Conservation (phyloP, 2,797 vertebrate genomes). For the Propithecus perrieri region DNA sequence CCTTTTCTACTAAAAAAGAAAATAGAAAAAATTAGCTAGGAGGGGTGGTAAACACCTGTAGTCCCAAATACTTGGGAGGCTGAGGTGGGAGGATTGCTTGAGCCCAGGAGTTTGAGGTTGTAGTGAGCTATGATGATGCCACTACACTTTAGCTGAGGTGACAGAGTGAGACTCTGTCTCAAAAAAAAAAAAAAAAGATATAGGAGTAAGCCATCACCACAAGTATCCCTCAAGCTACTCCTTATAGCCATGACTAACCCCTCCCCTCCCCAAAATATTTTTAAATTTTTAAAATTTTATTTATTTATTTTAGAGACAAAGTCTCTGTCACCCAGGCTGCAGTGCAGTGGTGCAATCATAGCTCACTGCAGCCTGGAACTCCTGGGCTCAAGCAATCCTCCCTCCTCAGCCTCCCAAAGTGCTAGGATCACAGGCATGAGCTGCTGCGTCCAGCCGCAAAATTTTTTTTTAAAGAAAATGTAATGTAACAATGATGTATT, state of each 20-base stretch:
- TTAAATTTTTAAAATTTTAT: neutral
- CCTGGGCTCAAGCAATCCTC: neutral
- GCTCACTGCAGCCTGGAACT: no score
- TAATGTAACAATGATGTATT: neutral
- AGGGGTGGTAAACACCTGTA: no score
- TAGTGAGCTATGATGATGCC: no score
- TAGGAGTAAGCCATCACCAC: neutral
- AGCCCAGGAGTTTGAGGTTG: no score
- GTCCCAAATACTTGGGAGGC: no score
- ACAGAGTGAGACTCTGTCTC: no score
- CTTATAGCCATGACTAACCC: neutral
- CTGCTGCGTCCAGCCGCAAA: neutral
- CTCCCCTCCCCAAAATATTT: neutral
- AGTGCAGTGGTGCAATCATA: neutral
- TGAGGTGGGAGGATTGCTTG: no score
- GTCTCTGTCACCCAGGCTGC: neutral
- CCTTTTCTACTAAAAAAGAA: no score
- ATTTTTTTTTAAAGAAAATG: neutral
- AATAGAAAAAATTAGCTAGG: no score
- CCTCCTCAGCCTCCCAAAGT: neutral
- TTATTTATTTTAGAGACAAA: neutral
- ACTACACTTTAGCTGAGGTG: no score
- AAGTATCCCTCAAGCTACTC: neutral
- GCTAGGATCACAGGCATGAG: neutral
- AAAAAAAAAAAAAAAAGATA: neutral